Evolutionary conservation across 2,113 vertebrate genomes (phyloP).

Genomic region (Serinus canaria): DNA sequence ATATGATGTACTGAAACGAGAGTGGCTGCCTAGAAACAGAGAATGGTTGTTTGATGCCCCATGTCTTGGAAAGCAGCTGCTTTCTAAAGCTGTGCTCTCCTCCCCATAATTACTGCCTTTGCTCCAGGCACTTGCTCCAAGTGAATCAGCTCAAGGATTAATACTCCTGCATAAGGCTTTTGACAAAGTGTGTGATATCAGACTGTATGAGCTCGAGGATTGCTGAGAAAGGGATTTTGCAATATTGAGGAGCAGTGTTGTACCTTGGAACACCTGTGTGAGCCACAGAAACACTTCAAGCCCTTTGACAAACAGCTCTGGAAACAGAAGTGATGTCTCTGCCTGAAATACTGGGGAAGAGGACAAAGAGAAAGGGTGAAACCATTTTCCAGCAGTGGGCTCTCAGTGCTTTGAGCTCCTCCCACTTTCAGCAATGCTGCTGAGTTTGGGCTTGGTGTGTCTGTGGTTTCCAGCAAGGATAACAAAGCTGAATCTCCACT

Average conservation of each 20-base stretch:
- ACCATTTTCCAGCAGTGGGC: not conserved
- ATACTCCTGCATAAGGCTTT: not conserved
- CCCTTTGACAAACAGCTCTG: not conserved
- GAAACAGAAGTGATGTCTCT: not conserved
- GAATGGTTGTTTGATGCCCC: not conserved
- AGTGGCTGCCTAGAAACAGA: not conserved
- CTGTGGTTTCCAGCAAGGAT: not conserved
- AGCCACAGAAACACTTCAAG: not conserved
- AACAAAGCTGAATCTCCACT: not conserved
- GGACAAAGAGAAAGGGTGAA: not conserved
- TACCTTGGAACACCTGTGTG: not conserved
- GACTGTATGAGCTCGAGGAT: not conserved
- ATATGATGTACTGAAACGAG: not conserved
- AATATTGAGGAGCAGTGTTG: not conserved
- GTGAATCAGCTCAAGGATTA: not conserved
- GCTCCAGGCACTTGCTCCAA: not conserved
- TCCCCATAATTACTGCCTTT: not conserved
- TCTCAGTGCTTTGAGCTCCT: not conserved
- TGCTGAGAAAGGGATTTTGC: not conserved
- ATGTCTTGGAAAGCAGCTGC: not conserved
- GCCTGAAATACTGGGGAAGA: not conserved
- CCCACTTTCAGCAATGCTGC: accelerated
- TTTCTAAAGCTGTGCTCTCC: not conserved
- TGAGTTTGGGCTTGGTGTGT: not conserved
- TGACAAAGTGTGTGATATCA: not conserved